Base-by-base conservation (phyloP, 2,888 invertebrate species). In the Ectemnius continuus region DNA sequence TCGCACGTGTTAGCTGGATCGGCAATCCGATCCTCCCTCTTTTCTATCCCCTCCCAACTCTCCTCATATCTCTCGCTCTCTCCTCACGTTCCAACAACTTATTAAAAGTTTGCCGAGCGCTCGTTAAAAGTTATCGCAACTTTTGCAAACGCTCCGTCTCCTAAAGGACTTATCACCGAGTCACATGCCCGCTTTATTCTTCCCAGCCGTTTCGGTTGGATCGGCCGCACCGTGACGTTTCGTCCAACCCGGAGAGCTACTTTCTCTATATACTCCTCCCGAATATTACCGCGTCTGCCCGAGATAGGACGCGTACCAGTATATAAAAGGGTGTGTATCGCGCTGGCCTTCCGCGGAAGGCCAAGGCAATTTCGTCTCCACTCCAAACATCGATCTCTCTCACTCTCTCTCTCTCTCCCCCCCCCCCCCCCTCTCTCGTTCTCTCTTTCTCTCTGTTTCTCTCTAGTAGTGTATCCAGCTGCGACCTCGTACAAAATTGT, bases 1-100 rank as follows among this genome's bases (percentile, higher is more conserved):
- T 36, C 61, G 57, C 67, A 45, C 69, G 78, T 85, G 86, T 88
- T 85, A 88, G 86, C 84, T 80, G 80, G 70, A 81, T 79, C 75
- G 74, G 65, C 78, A 14, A 14, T 5, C n/a, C n/a, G 20, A 36
- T 23, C 56, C 26, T 18, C n/a, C 23, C 23, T 3, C 2, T 23
- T 23, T 20, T 47, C 6, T 63, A 28, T 67, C 45, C 59, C 66
- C 47, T n/a, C 28, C 26, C 46, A 45, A 14, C 13, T 63, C 18
- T 36, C 71, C 46, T 57, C 52, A 36, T 36, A 36, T 11, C 11
- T 36, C 36, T 36, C 36, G 5, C 36, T 75, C 36, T 36, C 36
- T 75, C 77, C 65, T 71, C 81, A 80, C 67, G 77, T 78, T 59
- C 36, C 46, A n/a, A 6, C 11, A 73, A 67, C 62, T 73, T 78